Base-by-base conservation (phyloP, 2,797 vertebrate genomes). In the Anas bernieri region DNA sequence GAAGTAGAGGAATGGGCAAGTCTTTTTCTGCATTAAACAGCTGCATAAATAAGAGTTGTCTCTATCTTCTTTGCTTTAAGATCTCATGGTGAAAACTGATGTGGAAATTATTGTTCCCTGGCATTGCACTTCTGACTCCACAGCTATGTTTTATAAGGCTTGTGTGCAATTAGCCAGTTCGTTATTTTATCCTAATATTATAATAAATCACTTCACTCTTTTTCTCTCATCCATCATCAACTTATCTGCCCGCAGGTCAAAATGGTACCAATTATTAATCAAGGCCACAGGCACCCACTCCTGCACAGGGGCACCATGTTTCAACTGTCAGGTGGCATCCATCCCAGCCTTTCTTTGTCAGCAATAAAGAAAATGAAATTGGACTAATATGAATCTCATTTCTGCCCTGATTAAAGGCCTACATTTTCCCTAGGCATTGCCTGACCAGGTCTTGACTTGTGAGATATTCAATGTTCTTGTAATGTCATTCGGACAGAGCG, bases 401-500 rank as follows among this genome's bases (percentile, higher is more conserved):
- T 98, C 98, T 98, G 98, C 98, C 96, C 98, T 98, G 98, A 99
- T 99, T 99, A 99, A 99, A 99, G 98, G 98, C 98, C 98, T 98
- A 93, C 91, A 93, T 98, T 98, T 96, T 99, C 99, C 98, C 83
- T 98, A 98, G 99, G 99, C 99, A 98, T 98, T 95, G 98, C 98
- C 99, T 97, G 96, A 98, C 97, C 98, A 97, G 97, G 97, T 98
- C 98, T 96, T 98, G 97, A 98, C 97, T 97, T 98, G 97, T 98
- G 98, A 98, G 98, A 98, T 98, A 98, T 98, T 97, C 97, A 92
- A 39, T 95, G 98, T 98, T 98, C 98, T 98, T 98, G 98, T 98
- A 98, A 98, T 98, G 98, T 99, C 98, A 99, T 99, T 99, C 97
- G 98, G 98, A 98, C 98, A 98, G 97, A 97, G 98, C 97, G 82